These are phyloP conservation scores for Eufriesea mexicana DNA, from an alignment of 1,140 invertebrate genomes.

Conservation along the genomic window DNA sequence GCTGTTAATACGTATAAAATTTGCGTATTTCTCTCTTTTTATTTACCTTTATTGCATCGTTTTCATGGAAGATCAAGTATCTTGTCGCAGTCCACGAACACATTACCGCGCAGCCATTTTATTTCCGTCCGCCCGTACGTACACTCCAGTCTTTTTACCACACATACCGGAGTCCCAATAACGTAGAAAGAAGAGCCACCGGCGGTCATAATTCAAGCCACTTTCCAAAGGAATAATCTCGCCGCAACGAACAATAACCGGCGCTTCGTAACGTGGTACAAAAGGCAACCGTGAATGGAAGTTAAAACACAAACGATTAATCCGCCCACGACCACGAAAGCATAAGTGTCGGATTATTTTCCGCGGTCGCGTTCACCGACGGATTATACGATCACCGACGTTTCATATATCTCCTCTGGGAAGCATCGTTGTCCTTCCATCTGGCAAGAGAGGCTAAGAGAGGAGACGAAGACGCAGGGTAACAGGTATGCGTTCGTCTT, in stretches of 20 bases:
- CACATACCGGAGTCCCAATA: not conserved
- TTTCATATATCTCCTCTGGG: conserved; percentile 7
- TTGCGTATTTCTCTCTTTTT: not conserved
- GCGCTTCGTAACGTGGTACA: conserved; percentile 15
- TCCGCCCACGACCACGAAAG: conserved; percentile 26
- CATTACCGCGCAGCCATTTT: not conserved
- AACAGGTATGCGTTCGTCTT: conserved; percentile 35
- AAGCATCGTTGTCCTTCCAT: not conserved
- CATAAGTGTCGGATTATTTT: conserved; percentile 49
- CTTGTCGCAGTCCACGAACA: not conserved
- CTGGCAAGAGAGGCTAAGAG: not conserved
- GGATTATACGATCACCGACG: conserved; percentile 26
- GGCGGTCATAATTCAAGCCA: conserved; percentile 13
- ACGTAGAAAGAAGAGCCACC: conserved; percentile 18
- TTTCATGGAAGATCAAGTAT: too few species aligned
- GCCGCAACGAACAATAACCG: conserved; percentile 3
- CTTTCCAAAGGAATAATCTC: conserved; percentile 38
- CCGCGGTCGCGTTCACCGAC: conserved; percentile 10
- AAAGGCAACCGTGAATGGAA: conserved; percentile 44
- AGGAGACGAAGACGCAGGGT: not conserved
- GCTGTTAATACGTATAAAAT: not conserved
- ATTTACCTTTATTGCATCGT: not conserved
- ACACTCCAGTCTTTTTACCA: not conserved
- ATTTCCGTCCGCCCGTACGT: not conserved
- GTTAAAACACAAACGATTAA: conserved; percentile 51